Evolutionary conservation across 2,113 vertebrate species (phyloP).

Genomic region (Cygnus buccinator): DNA sequence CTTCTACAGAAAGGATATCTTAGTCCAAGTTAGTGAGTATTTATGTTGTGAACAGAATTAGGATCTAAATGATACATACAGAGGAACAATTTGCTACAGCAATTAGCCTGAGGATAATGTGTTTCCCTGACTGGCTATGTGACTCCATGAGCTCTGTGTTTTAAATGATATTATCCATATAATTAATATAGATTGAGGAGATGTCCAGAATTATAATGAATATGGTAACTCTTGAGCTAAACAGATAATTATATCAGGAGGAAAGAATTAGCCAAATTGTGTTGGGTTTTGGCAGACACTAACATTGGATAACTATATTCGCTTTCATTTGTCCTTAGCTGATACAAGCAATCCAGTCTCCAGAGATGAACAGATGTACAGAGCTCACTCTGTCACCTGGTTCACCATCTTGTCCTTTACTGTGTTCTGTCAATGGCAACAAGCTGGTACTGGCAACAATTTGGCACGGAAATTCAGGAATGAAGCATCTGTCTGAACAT

Average conservation of each 20-base stretch:
- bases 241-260: constrained; percentile 54
- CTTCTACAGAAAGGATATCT: background rate
- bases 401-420: background rate
- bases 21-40: background rate
- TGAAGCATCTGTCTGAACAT: background rate
- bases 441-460: background rate
- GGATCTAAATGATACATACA: background rate
- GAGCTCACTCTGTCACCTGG: background rate
- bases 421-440: background rate
- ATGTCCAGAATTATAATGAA: constrained; percentile 58
- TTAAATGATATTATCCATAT: constrained; percentile 44
- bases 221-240: constrained; percentile 41
- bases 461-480: background rate
- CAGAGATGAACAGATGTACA: background rate
- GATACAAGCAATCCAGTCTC: background rate
- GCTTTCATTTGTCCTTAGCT: background rate
- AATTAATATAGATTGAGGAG: constrained; percentile 63
- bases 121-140: constrained; percentile 32
- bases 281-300: constrained; percentile 51
- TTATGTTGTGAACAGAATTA: background rate
- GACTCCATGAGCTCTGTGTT: background rate
- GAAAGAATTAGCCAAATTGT: constrained; percentile 62
- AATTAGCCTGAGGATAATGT: constrained; percentile 21
- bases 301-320: background rate
- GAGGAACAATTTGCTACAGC: background rate